phyloP scores from a whole-genome alignment of 2,797 vertebrate species.

The Myotis pilosus region DNA sequence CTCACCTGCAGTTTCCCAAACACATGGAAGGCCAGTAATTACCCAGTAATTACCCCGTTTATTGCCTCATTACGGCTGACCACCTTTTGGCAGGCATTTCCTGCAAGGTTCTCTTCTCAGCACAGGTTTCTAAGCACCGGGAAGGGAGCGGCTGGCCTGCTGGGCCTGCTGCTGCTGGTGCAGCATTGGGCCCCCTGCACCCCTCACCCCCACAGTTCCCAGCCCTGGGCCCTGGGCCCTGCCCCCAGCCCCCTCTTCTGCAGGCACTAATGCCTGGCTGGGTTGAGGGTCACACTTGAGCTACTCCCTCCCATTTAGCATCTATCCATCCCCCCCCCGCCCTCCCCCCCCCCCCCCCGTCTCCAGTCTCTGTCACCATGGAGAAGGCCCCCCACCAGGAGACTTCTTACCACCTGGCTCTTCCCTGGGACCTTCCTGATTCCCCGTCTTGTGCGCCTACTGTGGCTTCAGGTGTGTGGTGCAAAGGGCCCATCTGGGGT shows the following conservation, averaged over 20 bases:
- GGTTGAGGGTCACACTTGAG: fast-evolving
- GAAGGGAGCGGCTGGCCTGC: neutral
- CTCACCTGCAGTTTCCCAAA: slow-evolving; percentile 46
- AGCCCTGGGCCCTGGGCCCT: neutral
- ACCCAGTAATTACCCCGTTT: slow-evolving; percentile 67
- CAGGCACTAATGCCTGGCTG: neutral
- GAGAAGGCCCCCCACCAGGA: neutral
- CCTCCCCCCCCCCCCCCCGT: too few species aligned
- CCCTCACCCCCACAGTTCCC: neutral
- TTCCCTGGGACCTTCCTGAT: neutral
- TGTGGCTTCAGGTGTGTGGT: fast-evolving
- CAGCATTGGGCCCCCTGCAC: fast-evolving
- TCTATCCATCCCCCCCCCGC: fast-evolving
- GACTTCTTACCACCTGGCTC: neutral
- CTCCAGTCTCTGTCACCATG: neutral
- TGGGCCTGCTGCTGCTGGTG: fast-evolving
- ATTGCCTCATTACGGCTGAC: slow-evolving; percentile 71
- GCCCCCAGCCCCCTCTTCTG: neutral
- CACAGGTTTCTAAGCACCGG: neutral
- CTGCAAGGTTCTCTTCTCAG: slow-evolving; percentile 34
- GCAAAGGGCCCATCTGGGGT: neutral
- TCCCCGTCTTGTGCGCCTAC: neutral
- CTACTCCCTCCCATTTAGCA: neutral
- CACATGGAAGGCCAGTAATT: slow-evolving; percentile 71
- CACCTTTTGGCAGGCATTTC: slow-evolving; percentile 74